These are phyloP conservation scores for Cyphomyrmex costatus DNA, from an alignment of 1,140 invertebrate genomes.

Conservation along the genomic window DNA sequence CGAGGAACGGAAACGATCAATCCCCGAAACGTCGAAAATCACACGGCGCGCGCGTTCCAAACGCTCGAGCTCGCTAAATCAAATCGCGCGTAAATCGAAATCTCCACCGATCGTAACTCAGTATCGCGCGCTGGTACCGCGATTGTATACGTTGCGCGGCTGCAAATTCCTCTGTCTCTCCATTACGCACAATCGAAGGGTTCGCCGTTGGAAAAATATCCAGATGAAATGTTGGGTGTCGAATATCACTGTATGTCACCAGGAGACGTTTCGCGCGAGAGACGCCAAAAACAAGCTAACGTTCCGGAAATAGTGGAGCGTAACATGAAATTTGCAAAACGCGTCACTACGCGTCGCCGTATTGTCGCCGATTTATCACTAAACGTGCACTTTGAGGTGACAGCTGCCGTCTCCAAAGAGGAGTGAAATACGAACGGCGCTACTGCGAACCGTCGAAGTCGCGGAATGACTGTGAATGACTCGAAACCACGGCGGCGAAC, in stretches of 20 bases:
- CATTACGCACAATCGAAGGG: slow-evolving; percentile 9
- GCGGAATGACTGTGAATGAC: slow-evolving; percentile 84
- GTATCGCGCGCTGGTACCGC: neutral
- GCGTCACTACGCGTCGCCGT: neutral
- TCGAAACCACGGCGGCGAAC: slow-evolving; percentile 78
- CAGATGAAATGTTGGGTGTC: slow-evolving; percentile 21
- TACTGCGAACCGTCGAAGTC: slow-evolving; percentile 77
- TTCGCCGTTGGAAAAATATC: slow-evolving; percentile 43
- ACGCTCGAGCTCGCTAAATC: slow-evolving; percentile 47
- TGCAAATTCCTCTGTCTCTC: slow-evolving; percentile 14
- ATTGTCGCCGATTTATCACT: neutral
- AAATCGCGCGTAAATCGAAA: slow-evolving; percentile 58
- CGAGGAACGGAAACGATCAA: slow-evolving; percentile 35
- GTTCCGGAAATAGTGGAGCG: neutral
- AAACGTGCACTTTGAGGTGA: neutral
- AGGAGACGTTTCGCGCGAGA: slow-evolving; percentile 8
- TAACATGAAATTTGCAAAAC: neutral
- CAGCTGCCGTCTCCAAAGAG: slow-evolving; percentile 10
- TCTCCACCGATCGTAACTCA: slow-evolving; percentile 51
- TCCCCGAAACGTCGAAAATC: slow-evolving; percentile 38
- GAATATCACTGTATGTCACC: slow-evolving; percentile 54
- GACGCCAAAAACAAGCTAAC: neutral
- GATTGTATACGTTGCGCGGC: slow-evolving; percentile 15
- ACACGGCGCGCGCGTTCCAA: neutral
- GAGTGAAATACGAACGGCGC: slow-evolving; percentile 46